Evolutionary conservation across 2,888 invertebrate species (phyloP).

Genomic region (Sarcophaga subvicina): DNA sequence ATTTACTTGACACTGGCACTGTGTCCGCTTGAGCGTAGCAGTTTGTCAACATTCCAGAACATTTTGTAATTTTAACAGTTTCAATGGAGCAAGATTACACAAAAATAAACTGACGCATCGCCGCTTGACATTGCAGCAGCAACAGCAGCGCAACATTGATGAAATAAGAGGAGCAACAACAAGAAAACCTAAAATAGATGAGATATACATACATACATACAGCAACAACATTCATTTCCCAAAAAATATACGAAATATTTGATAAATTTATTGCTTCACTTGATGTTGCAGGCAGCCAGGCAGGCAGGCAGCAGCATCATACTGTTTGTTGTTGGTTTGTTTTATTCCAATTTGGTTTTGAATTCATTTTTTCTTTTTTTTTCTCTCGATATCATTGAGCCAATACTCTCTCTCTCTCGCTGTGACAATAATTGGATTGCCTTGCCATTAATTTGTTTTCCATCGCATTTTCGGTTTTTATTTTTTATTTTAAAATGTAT

Average conservation of each 20-base stretch:
- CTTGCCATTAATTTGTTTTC: constrained; percentile 1
- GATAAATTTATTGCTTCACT: constrained; percentile 61
- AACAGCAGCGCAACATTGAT: background rate
- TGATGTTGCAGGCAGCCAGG: constrained; percentile 39
- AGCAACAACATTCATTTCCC: constrained; percentile 50
- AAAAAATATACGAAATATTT: constrained; percentile 58
- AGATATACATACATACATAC: constrained; percentile 49
- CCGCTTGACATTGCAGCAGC: constrained; percentile 14
- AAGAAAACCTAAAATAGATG: constrained; percentile 41
- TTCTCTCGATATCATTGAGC: background rate
- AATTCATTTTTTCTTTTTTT: background rate
- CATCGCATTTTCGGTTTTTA: background rate
- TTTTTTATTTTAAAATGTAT: too few species aligned
- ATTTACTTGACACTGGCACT: constrained; percentile 56
- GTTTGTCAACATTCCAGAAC: constrained; percentile 70
- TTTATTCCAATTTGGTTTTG: background rate
- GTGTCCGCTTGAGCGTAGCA: constrained; percentile 58
- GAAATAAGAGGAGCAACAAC: constrained; percentile 7
- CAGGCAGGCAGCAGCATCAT: constrained; percentile 8
- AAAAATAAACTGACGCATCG: constrained; percentile 66
- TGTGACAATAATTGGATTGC: constrained; percentile 29
- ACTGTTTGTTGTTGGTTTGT: constrained; percentile 1
- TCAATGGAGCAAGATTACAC: constrained; percentile 63
- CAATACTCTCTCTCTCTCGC: constrained; percentile 14
- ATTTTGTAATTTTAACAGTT: constrained; percentile 69